phyloP scores from a whole-genome alignment of 1,140 invertebrate genomes.

The Trichomalopsis sarcophagae region DNA sequence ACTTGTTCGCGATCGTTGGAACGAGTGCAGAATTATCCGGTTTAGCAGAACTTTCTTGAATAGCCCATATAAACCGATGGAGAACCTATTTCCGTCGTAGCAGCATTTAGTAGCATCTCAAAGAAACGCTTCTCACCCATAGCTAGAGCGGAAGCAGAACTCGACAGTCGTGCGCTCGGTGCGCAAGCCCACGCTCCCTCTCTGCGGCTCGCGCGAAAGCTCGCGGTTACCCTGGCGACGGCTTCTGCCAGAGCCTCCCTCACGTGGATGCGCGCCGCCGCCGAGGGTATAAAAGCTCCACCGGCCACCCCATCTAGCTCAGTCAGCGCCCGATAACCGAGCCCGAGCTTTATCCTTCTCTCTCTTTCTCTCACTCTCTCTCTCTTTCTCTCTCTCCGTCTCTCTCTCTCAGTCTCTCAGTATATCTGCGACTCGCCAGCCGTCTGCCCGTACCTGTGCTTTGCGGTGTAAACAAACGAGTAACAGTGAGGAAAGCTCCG shows the following conservation, averaged over 20 bases:
- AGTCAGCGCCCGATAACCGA: slow-evolving; percentile 42
- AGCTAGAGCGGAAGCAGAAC: no score
- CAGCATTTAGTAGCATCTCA: no score
- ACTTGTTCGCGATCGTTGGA: no score
- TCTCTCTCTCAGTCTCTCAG: neutral
- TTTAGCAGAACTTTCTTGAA: no score
- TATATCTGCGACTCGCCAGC: no score
- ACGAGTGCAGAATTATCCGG: no score
- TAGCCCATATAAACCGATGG: no score
- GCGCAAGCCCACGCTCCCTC: neutral
- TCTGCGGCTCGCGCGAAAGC: neutral
- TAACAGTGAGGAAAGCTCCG: no score
- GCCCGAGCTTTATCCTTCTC: neutral
- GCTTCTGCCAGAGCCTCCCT: slow-evolving; percentile 31
- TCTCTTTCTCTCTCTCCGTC: neutral
- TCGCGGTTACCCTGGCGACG: neutral
- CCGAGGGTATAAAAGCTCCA: slow-evolving; percentile 55
- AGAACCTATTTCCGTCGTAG: no score
- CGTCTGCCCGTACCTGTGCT: no score
- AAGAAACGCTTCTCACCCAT: no score
- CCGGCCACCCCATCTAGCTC: slow-evolving; percentile 33
- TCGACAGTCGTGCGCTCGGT: neutral
- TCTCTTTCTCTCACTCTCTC: neutral
- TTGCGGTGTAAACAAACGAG: no score
- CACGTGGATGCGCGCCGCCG: slow-evolving; percentile 57